Percentiles rank a stretch among this genome's conserved stretches.
phyloP scores from a whole-genome alignment of 2,113 vertebrate species.

The Hydropotes inermis region DNA sequence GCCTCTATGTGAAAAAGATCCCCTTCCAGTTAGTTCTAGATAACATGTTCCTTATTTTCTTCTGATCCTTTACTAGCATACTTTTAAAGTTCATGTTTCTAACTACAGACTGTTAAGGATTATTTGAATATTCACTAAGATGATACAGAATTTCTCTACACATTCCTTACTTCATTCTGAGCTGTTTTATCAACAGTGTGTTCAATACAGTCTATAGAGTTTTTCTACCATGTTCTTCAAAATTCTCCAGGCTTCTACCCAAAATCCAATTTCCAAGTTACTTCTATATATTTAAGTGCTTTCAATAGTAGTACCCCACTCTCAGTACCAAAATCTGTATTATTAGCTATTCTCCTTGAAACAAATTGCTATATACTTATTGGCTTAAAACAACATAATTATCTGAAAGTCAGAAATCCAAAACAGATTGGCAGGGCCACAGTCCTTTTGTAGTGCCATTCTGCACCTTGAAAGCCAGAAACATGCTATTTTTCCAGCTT shows the following conservation, averaged over 20 bases:
- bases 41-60: not conserved
- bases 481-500: not conserved
- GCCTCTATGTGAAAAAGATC: not conserved
- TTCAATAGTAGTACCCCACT: not conserved
- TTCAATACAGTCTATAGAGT: not conserved
- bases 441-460: not conserved
- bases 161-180: not conserved
- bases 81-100: not conserved
- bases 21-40: not conserved
- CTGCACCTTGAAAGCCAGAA: not conserved
- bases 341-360: not conserved
- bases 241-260: not conserved
- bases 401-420: not conserved
- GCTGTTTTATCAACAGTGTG: not conserved
- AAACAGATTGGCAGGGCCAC: not conserved
- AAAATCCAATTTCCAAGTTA: not conserved
- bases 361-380: not conserved
- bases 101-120: not conserved
- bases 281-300: not conserved
- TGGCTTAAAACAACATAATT: not conserved
- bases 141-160: not conserved
- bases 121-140: not conserved
- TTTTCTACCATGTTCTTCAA: not conserved
- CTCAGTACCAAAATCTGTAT: not conserved
- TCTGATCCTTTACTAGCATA: not conserved